Evolutionary conservation across 2,888 invertebrate species (phyloP), one percentile per base, ranked within the genome.

Genomic region (Acronicta alni): DNA sequence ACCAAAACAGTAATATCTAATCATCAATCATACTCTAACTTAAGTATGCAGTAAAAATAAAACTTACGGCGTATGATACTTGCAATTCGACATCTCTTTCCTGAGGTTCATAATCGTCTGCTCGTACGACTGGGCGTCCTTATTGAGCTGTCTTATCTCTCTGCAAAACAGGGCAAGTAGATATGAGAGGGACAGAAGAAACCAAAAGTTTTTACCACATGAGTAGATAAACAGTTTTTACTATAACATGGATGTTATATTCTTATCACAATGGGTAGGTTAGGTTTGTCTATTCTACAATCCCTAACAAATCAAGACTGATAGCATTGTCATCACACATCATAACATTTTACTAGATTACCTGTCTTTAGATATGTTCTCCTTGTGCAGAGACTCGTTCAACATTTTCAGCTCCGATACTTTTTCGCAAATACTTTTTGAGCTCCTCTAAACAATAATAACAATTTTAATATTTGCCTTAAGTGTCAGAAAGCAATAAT

Each of bases 291-390:
- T n/a, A n/a, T n/a, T n/a, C n/a, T n/a, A n/a, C n/a, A n/a, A n/a
- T n/a, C n/a, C n/a, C n/a, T n/a, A n/a, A n/a, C n/a, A n/a, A n/a
- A n/a, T n/a, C n/a, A n/a, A n/a, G n/a, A n/a, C n/a, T n/a, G n/a
- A n/a, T n/a, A n/a, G n/a, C n/a, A n/a, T n/a, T n/a, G n/a, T n/a
- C n/a, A n/a, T n/a, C n/a, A n/a, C n/a, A n/a, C n/a, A n/a, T n/a
- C n/a, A n/a, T 23, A 23, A 6, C 5, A 23, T 20, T 2, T 20
- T 15, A 15, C 17, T 30, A n/a, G 1, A 16, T n/a, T 67, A 92
- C 92, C 90, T 91, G 32, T 92, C 92, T 63, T 90, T 91, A 2
- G 81, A 68, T 12, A 83, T 37, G 39, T 87, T 91, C 52, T 92
- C 91, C 46, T 87, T 89, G 52, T 85, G 85, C 48, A 92, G 70